phyloP scores from a whole-genome alignment of 1,140 invertebrate species.

The Notospermus geniculatus region DNA sequence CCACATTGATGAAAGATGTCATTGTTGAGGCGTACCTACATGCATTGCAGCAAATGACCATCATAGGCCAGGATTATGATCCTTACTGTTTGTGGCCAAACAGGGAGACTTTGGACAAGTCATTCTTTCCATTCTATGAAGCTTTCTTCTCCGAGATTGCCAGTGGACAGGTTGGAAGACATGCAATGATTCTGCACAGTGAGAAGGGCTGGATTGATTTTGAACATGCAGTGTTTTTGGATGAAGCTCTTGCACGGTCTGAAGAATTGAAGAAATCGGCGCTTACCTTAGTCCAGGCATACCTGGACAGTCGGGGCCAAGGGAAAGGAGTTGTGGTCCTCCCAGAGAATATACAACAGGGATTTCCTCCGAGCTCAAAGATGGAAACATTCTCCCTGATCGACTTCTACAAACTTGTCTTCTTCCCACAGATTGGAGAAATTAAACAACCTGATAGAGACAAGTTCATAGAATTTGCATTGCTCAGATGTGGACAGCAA shows the following conservation, averaged over 20 bases:
- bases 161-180: background rate
- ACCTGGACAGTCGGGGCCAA: conserved; percentile 3
- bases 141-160: background rate
- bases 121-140: background rate
- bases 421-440: background rate
- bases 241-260: background rate
- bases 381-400: too few species aligned
- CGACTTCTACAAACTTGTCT: too few species aligned
- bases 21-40: conserved; percentile 14
- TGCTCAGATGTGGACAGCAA: conserved; percentile 12
- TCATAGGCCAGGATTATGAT: too few species aligned
- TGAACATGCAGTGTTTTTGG: background rate
- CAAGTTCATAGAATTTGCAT: conserved; percentile 21
- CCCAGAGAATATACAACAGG: too few species aligned
- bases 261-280: background rate
- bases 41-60: background rate
- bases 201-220: background rate
- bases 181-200: background rate
- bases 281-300: background rate
- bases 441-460: background rate
- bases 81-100: conserved; percentile 5
- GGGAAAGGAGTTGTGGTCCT: too few species aligned
- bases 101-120: conserved; percentile 1
- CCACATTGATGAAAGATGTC: conserved; percentile 20
- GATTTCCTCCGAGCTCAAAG: too few species aligned